Conservation (phyloP, 2,797 vertebrate genomes). For the Triplophysa yarkandensis region DNA sequence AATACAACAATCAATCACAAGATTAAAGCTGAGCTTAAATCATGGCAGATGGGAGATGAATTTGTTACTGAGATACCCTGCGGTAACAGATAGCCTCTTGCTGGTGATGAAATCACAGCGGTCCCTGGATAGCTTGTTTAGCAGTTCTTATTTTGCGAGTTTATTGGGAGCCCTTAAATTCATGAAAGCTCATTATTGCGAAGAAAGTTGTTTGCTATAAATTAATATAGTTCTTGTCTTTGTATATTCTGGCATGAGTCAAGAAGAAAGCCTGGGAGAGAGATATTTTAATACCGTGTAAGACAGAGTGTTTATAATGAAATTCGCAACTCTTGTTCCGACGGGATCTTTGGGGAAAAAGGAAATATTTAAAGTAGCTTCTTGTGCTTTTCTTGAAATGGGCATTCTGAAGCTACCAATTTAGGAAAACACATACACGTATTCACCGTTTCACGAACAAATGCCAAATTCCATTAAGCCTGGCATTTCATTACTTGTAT, state of each 20-base stretch:
- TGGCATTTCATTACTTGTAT: slow-evolving; percentile 29
- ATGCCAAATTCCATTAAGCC: slow-evolving; percentile 28
- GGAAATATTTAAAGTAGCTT: slow-evolving; percentile 37
- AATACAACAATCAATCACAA: not conserved
- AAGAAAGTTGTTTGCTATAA: slow-evolving; percentile 28
- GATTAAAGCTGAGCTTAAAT: not conserved
- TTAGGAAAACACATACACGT: slow-evolving; percentile 22
- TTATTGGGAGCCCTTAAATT: slow-evolving; percentile 8
- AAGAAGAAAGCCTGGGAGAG: slow-evolving; percentile 33
- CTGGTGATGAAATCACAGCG: not conserved
- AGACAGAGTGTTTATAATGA: slow-evolving; percentile 34
- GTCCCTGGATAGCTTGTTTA: not conserved
- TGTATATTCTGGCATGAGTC: slow-evolving; percentile 14
- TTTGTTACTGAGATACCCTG: not conserved
- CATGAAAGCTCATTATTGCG: slow-evolving; percentile 31
- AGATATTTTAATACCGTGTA: slow-evolving; percentile 34
- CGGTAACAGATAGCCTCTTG: not conserved
- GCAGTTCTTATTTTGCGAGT: not conserved
- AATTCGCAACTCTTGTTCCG: slow-evolving; percentile 35
- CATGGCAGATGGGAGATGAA: not conserved
- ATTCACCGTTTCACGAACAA: not conserved
- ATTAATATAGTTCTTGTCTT: slow-evolving; percentile 27
- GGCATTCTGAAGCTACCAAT: slow-evolving; percentile 30
- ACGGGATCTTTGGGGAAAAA: slow-evolving; percentile 38
- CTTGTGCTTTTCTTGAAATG: slow-evolving; percentile 29